phyloP scores from a whole-genome alignment of 2,797 vertebrate species.

The Anniella stebbinsi region DNA sequence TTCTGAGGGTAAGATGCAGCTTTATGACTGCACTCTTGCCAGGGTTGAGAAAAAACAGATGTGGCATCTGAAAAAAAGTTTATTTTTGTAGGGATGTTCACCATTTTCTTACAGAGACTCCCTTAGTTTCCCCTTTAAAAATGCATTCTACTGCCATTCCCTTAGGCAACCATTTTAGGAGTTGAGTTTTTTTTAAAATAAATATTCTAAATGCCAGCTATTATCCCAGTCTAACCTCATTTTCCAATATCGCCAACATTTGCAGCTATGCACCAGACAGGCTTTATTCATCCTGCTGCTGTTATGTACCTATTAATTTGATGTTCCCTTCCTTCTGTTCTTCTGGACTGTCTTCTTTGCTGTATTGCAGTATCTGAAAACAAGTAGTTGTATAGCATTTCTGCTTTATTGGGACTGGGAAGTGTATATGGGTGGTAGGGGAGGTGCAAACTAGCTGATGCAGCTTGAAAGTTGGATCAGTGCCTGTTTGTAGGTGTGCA shows the following conservation, averaged over 20 bases:
- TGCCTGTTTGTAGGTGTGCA: background rate
- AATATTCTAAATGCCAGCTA: conserved; percentile 45
- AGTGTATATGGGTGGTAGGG: background rate
- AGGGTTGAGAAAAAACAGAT: conserved; percentile 56
- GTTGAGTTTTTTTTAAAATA: conserved; percentile 8
- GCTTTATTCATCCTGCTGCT: conserved; percentile 4
- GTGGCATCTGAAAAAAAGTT: conserved; percentile 39
- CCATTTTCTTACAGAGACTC: conserved; percentile 38
- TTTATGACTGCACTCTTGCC: conserved; percentile 29
- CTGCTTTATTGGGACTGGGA: background rate
- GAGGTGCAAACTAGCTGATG: background rate
- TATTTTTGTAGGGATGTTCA: conserved; percentile 52
- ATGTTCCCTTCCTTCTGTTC: background rate
- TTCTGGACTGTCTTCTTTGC: background rate
- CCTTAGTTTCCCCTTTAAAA: conserved; percentile 44
- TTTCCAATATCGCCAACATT: background rate
- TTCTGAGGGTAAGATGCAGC: conserved; percentile 37
- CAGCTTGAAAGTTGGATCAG: background rate
- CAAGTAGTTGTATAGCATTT: background rate
- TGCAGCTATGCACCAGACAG: background rate
- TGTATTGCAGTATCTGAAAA: background rate
- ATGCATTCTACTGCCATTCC: conserved; percentile 28
- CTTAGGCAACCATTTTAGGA: conserved; percentile 6
- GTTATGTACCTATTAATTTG: conserved; percentile 9
- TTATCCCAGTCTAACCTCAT: conserved; percentile 1